phyloP scores from a whole-genome alignment of 2,797 vertebrate species.

The Cyprinella venusta region DNA sequence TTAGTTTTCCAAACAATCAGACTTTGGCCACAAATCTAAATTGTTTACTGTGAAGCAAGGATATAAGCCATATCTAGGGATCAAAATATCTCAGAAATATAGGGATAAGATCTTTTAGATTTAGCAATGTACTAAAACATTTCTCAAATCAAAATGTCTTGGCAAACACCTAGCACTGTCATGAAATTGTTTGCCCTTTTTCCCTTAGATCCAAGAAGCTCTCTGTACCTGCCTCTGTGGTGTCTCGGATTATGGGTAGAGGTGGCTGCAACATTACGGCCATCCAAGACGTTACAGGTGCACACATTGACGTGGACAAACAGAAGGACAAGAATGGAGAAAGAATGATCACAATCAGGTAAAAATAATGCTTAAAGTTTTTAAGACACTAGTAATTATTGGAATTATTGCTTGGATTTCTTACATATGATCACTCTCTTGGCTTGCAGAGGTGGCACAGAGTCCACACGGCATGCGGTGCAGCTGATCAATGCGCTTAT shows the following conservation, averaged over 20 bases:
- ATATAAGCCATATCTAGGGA: background rate
- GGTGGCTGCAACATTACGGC: slow-evolving; percentile 99
- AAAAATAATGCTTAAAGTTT: slow-evolving; percentile 23
- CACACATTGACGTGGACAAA: slow-evolving; percentile 99
- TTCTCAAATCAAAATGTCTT: background rate
- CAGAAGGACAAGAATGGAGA: slow-evolving; percentile 99
- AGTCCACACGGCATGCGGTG: slow-evolving; percentile 96
- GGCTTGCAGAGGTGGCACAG: slow-evolving; percentile 90
- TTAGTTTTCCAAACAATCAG: background rate
- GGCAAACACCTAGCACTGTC: background rate
- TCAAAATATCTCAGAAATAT: background rate
- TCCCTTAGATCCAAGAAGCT: slow-evolving; percentile 94
- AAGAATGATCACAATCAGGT: slow-evolving; percentile 99
- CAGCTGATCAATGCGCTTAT: slow-evolving; percentile 98
- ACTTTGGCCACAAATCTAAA: background rate
- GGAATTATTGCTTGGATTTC: background rate
- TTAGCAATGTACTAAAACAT: background rate
- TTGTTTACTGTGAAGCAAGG: background rate
- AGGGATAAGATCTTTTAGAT: background rate
- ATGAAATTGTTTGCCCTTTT: background rate
- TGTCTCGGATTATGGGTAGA: slow-evolving; percentile 98
- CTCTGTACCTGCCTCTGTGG: slow-evolving; percentile 96
- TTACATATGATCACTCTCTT: background rate
- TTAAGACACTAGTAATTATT: background rate
- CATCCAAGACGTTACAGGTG: slow-evolving; percentile 98